These are phyloP conservation scores for Lamproptera curius DNA, from an alignment of 2,888 invertebrate genomes.

Conservation along the genomic window DNA sequence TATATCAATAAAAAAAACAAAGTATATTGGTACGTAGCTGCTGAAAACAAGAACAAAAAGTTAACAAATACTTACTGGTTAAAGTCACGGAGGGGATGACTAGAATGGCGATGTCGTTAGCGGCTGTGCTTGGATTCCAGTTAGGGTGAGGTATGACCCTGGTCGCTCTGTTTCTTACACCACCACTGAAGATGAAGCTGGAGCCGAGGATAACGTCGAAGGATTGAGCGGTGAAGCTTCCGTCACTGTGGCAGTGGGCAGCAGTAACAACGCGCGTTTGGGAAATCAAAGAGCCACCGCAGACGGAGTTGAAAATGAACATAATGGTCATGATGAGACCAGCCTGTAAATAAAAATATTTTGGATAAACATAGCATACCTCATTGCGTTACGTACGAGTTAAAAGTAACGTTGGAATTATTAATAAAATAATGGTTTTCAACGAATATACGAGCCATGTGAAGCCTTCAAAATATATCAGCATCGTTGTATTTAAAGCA, in stretches of 20 bases:
- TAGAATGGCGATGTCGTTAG: slow-evolving; percentile 44
- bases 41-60: no score
- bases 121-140: slow-evolving; percentile 36
- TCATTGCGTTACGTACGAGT: no score
- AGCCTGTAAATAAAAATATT: no score
- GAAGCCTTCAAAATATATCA: no score
- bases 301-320: slow-evolving; percentile 5
- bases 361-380: no score
- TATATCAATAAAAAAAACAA: no score
- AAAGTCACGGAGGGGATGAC: slow-evolving; percentile 27
- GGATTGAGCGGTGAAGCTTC: slow-evolving; percentile 32
- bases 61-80: slow-evolving; percentile 38
- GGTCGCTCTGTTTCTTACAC: slow-evolving; percentile 27
- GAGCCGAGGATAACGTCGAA: slow-evolving; percentile 48
- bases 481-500: no score
- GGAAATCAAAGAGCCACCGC: slow-evolving; percentile 44
- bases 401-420: no score
- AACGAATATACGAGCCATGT: no score
- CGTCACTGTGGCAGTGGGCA: slow-evolving; percentile 46
- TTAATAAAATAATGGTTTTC: no score
- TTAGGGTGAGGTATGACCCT: slow-evolving; percentile 33
- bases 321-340: slow-evolving; percentile 11
- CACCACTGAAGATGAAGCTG: slow-evolving; percentile 43
- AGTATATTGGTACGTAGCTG: no score
- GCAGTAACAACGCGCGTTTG: slow-evolving; percentile 39